phyloP scores from a whole-genome alignment of 2,888 invertebrate species.

The Hylaea fasciaria region DNA sequence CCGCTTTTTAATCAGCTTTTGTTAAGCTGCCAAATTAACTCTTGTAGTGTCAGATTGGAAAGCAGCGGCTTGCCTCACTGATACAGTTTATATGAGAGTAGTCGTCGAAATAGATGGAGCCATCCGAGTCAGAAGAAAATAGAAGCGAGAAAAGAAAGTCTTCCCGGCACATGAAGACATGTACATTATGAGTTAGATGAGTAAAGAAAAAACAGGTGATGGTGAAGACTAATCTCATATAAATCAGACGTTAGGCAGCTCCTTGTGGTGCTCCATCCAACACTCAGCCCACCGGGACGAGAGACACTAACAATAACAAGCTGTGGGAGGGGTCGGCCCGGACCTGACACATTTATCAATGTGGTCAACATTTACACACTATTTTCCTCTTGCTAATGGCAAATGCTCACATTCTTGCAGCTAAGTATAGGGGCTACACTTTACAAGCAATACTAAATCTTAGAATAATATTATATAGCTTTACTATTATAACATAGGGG shows the following conservation, averaged over 20 bases:
- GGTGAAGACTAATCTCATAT: slow-evolving; percentile 7
- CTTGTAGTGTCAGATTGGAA: slow-evolving; percentile 12
- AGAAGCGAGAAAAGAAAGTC: neutral
- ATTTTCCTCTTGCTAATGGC: slow-evolving; percentile 6
- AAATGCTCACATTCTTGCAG: neutral
- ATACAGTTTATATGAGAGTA: slow-evolving; percentile 22
- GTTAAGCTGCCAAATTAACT: slow-evolving; percentile 29
- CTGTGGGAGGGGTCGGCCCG: slow-evolving; percentile 55
- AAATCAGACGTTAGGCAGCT: slow-evolving; percentile 1
- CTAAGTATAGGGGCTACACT: neutral
- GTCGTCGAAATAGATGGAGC: slow-evolving; percentile 1
- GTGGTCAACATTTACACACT: slow-evolving; percentile 4
- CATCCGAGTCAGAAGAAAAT: neutral
- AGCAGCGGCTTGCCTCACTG: slow-evolving; percentile 28
- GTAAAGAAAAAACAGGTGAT: neutral
- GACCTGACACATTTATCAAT: slow-evolving; percentile 13
- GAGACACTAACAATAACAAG: slow-evolving; percentile 43
- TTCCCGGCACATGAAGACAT: neutral
- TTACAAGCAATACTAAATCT: neutral
- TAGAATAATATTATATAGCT: neutral
- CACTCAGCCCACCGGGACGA: slow-evolving; percentile 3
- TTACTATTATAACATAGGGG: no score
- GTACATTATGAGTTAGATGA: neutral
- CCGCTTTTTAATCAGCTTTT: slow-evolving; percentile 42
- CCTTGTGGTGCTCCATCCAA: neutral